Evolutionary conservation across 2,113 vertebrate genomes (phyloP), one percentile per base, ranked within the genome.

Genomic region (Trichomycterus rosablanca): DNA sequence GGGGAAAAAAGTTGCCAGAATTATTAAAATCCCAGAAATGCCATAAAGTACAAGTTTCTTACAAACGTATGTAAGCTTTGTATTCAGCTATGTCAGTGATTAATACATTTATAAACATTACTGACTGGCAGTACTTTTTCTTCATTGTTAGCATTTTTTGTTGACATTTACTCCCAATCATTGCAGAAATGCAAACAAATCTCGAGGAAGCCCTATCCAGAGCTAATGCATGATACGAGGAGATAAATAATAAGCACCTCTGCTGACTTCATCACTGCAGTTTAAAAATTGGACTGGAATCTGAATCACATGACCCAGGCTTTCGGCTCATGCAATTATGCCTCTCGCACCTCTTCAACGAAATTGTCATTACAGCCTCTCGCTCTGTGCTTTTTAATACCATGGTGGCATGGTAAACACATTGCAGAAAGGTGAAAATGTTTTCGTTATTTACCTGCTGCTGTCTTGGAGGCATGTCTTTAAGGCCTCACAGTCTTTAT

Each of bases 341-440:
- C 50, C 20, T 34, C 20, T 18, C 19, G 12, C 46, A 20, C 16
- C 52, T 16, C 22, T 30, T 54, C 35, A n/a, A 8, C 48, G 61
- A 44, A 44, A 66, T 65, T 73, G 68, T 65, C 49, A 65, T 55
- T 66, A 66, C 51, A 56, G 53, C 14, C 16, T 43, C 42, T 18
- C 5, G 3, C 32, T 26, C 43, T 14, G 39, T 18, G 22, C 44
- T 42, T 58, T 69, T 73, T 51, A 61, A 65, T 59, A 73, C 39
- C 20, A 2, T 40, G 12, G 35, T 57, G 5, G 39, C 34, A 39
- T 8, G 4, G 20, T 32, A 65, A 73, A 59, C 68, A 53, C 55
- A 45, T 52, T 46, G 50, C 24, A 32, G 23, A 46, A 68, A 45
- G 61, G 56, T 61, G 50, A 43, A 35, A 45, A 55, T 56, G 34